Conservation (phyloP, 2,888 invertebrate species). For the Ditylenchus weischeri region DNA sequence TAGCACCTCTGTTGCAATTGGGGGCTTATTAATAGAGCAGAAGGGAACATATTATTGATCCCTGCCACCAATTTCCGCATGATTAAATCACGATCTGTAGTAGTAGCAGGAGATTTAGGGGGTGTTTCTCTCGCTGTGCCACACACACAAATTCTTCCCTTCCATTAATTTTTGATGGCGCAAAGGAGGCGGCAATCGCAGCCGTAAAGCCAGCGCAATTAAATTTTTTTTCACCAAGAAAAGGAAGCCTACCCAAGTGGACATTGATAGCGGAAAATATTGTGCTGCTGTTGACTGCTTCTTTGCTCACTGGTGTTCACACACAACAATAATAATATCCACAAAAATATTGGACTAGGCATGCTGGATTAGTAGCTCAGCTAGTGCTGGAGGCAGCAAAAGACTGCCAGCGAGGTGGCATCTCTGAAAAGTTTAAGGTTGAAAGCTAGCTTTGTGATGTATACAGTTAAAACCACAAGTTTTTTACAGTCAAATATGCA, state of each 20-base stretch:
- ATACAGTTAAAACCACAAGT: too few relatives aligned
- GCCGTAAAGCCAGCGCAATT: too few relatives aligned
- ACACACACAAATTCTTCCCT: not conserved
- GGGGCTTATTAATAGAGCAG: not conserved
- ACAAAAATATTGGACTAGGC: not conserved
- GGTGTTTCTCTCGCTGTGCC: not conserved
- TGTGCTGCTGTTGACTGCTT: not conserved
- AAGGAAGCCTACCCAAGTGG: constrained; percentile 10
- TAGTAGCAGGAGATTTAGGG: not conserved
- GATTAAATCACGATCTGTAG: constrained; percentile 6
- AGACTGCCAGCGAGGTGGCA: too few relatives aligned
- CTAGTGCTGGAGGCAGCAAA: too few relatives aligned
- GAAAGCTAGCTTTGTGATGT: too few relatives aligned
- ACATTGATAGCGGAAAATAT: constrained; percentile 16
- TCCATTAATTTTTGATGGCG: too few relatives aligned
- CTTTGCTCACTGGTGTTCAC: constrained; percentile 1
- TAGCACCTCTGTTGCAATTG: not conserved
- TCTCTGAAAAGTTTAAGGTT: too few relatives aligned
- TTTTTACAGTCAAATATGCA: too few relatives aligned
- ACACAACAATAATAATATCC: not conserved
- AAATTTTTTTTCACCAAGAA: not conserved
- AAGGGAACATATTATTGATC: not conserved
- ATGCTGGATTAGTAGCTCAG: too few relatives aligned
- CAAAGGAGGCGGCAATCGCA: too few relatives aligned
- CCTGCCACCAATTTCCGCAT: constrained; percentile 8